Conservation (phyloP, 2,888 invertebrate genomes). For the Thymelicus sylvestris region DNA sequence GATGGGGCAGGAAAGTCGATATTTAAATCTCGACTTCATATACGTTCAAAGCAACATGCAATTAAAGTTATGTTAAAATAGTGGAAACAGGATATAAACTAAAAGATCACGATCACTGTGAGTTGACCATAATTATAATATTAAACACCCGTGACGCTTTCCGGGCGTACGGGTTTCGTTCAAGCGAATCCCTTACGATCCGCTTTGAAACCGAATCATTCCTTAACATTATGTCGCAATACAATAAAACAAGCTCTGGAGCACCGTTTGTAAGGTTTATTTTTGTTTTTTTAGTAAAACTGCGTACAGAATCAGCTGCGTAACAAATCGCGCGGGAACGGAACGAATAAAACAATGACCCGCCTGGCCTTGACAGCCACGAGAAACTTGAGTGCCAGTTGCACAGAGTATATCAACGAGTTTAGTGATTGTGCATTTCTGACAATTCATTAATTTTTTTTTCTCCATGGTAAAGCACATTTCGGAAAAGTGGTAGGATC, state of each 20-base stretch:
- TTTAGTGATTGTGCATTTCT: neutral
- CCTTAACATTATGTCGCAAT: constrained; percentile 26
- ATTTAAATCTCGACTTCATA: too few species aligned
- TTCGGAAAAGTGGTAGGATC: too few species aligned
- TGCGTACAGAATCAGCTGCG: constrained; percentile 47
- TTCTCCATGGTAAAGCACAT: too few species aligned
- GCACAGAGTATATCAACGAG: constrained; percentile 30
- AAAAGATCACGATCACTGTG: constrained; percentile 29
- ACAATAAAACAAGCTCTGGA: constrained; percentile 32
- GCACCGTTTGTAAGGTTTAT: constrained; percentile 27
- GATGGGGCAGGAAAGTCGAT: too few species aligned
- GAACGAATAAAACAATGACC: constrained; percentile 64
- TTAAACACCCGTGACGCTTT: constrained; percentile 38
- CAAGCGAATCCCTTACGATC: constrained; percentile 47
- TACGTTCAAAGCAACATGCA: too few species aligned
- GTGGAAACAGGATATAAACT: constrained; percentile 1
- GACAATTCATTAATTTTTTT: too few species aligned
- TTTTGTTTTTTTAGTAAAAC: constrained; percentile 40
- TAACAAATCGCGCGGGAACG: constrained; percentile 55
- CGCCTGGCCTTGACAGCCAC: constrained; percentile 51
- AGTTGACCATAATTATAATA: constrained; percentile 21
- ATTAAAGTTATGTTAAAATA: too few species aligned
- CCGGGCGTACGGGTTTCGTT: constrained; percentile 43
- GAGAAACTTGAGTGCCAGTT: constrained; percentile 33
- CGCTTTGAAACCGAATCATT: constrained; percentile 41